A percentile compares a stretch with the other conserved stretches of the same genome.
Evolutionary conservation across 2,113 vertebrate species (phyloP).

Genomic region (Suncus etruscus): DNA sequence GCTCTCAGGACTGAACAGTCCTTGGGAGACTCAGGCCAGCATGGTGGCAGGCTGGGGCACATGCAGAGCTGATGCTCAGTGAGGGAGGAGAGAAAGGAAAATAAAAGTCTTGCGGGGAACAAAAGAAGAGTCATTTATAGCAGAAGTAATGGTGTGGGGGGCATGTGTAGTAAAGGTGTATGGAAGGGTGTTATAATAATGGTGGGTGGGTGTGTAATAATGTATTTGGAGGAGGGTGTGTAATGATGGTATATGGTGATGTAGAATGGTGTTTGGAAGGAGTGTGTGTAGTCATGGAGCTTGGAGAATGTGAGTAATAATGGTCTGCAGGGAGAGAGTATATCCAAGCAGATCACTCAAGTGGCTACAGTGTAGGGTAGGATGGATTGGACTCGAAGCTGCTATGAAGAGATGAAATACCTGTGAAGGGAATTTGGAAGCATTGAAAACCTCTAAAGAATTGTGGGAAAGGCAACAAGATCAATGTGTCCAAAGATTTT

Average conservation of each 20-base stretch:
- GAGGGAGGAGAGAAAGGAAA: background rate
- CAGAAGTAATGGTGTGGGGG: background rate
- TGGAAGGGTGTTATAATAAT: too few species aligned
- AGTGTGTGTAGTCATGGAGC: background rate
- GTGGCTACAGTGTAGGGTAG: background rate
- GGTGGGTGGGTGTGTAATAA: too few species aligned
- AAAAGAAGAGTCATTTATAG: background rate
- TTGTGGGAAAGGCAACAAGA: background rate
- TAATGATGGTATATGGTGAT: too few species aligned
- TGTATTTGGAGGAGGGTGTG: too few species aligned
- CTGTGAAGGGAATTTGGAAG: background rate
- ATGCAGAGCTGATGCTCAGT: background rate
- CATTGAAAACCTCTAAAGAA: background rate
- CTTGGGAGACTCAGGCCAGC: background rate
- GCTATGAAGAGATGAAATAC: background rate
- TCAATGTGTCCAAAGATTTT: background rate
- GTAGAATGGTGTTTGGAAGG: too few species aligned
- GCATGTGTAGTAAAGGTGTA: too few species aligned
- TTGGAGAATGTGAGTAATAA: too few species aligned
- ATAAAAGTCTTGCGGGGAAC: background rate
- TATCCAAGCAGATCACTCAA: background rate
- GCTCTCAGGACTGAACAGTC: background rate
- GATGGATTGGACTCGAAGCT: background rate
- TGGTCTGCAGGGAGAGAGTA: too few species aligned
- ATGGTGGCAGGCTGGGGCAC: background rate